Evolutionary conservation across 2,797 vertebrate species (phyloP).

Genomic region (Lagorchestes hirsutus): DNA sequence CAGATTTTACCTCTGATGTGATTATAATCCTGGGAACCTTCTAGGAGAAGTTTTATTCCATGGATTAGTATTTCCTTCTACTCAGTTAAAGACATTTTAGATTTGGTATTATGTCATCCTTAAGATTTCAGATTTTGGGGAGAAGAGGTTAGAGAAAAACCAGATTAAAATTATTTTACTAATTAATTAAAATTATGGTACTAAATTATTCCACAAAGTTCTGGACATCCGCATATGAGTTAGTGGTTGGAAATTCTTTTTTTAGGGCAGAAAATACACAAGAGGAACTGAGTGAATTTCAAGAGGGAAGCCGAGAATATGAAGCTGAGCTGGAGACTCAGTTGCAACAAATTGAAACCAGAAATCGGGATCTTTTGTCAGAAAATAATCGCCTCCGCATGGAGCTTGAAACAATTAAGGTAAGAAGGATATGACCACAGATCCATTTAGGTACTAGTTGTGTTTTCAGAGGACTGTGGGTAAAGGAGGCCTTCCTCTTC

Average conservation of each 20-base stretch:
- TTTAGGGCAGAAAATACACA: slow-evolving; percentile 91
- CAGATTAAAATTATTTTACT: background rate
- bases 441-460: background rate
- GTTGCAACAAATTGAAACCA: slow-evolving; percentile 93
- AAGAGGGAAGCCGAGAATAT: slow-evolving; percentile 97
- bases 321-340: slow-evolving; percentile 96
- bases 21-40: background rate
- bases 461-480: background rate
- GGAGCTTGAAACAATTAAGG: slow-evolving; percentile 95
- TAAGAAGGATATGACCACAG: slow-evolving; percentile 68
- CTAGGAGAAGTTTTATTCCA: background rate
- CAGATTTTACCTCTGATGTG: background rate
- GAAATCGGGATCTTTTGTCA: slow-evolving; percentile 93
- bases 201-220: background rate
- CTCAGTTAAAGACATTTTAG: background rate
- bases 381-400: slow-evolving; percentile 92
- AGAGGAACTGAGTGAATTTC: slow-evolving; percentile 96
- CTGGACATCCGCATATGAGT: background rate
- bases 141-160: background rate
- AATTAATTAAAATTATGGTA: background rate
- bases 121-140: background rate
- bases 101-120: background rate
- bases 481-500: background rate
- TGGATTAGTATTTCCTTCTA: background rate
- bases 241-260: slow-evolving; percentile 53